A percentile compares a stretch with the other conserved stretches of the same genome.
phyloP scores from a whole-genome alignment of 1,140 invertebrate species.

The Phenacoccus solenopsis region DNA sequence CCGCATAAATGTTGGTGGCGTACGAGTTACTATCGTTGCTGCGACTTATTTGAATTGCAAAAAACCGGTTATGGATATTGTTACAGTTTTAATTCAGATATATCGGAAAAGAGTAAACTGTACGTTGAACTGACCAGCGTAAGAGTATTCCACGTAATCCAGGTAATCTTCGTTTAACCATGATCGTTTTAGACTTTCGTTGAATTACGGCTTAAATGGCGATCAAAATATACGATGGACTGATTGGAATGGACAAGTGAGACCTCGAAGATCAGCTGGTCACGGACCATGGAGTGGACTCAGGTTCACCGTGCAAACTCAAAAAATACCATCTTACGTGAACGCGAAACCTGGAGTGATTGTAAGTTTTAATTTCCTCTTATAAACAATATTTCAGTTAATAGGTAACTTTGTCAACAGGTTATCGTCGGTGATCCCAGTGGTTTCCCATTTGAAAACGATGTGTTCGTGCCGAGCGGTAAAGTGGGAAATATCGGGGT shows the following conservation, averaged over 20 bases:
- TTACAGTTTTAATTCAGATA: constrained; percentile 32
- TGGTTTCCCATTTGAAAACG: constrained; percentile 14
- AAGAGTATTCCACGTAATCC: no score
- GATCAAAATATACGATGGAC: constrained; percentile 20
- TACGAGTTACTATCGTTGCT: constrained; percentile 28
- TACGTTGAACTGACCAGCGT: constrained; percentile 11
- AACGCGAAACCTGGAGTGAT: constrained; percentile 20
- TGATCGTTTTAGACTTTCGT: constrained; percentile 9
- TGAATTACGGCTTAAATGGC: constrained; percentile 18
- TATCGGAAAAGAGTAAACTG: constrained; percentile 26
- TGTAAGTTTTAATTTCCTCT: constrained; percentile 14
- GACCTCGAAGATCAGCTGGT: constrained; percentile 20
- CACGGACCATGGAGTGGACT: constrained; percentile 21
- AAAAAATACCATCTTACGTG: constrained; percentile 14
- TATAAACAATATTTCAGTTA: background rate
- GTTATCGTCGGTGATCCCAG: constrained; percentile 23
- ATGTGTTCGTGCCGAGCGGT: constrained; percentile 21
- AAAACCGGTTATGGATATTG: constrained; percentile 32
- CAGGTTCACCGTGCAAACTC: constrained; percentile 18
- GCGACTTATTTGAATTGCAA: constrained; percentile 30
- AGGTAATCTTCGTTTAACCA: background rate
- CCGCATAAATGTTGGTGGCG: constrained; percentile 30
- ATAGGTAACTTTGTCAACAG: background rate
- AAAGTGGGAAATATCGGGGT: constrained; percentile 19
- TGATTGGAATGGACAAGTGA: constrained; percentile 9